Percentiles rank a stretch among this genome's conserved stretches.
Conservation (phyloP, 2,888 invertebrate species). For the Eudasyphora cyanicolor region DNA sequence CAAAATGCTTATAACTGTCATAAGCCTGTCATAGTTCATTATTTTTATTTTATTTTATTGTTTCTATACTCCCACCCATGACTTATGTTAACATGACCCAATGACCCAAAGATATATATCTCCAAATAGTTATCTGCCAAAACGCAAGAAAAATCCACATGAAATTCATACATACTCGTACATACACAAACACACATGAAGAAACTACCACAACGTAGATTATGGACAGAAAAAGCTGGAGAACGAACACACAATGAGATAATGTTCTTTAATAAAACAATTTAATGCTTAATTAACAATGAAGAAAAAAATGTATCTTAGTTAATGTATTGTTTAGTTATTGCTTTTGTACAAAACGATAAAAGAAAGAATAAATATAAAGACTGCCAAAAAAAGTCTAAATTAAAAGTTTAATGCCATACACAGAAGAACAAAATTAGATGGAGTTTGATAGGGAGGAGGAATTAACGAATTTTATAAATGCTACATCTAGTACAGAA, state of each 20-base stretch:
- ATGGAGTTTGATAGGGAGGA: no score
- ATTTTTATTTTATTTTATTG: conserved; percentile 10
- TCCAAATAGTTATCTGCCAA: conserved; percentile 32
- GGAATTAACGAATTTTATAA: no score
- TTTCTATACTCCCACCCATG: background rate
- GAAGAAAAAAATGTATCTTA: background rate
- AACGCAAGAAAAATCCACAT: conserved; percentile 42
- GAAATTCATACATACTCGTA: no score
- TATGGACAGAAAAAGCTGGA: conserved; percentile 39
- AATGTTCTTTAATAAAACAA: conserved; percentile 33
- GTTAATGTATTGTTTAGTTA: conserved; percentile 33
- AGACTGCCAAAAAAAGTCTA: background rate
- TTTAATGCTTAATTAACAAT: conserved; percentile 49
- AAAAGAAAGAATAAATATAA: background rate
- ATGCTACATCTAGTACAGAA: no score
- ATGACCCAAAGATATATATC: conserved; percentile 59
- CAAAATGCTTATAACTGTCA: conserved; percentile 14
- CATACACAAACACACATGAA: background rate
- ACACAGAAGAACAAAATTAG: no score
- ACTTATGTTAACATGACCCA: conserved; percentile 44
- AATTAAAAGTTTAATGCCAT: background rate
- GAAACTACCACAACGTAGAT: background rate
- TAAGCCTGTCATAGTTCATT: conserved; percentile 14
- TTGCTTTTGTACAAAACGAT: background rate
- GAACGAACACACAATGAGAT: background rate